These are phyloP conservation scores for Trachurus trachurus DNA, from an alignment of 2,797 vertebrate species.

Conservation along the genomic window DNA sequence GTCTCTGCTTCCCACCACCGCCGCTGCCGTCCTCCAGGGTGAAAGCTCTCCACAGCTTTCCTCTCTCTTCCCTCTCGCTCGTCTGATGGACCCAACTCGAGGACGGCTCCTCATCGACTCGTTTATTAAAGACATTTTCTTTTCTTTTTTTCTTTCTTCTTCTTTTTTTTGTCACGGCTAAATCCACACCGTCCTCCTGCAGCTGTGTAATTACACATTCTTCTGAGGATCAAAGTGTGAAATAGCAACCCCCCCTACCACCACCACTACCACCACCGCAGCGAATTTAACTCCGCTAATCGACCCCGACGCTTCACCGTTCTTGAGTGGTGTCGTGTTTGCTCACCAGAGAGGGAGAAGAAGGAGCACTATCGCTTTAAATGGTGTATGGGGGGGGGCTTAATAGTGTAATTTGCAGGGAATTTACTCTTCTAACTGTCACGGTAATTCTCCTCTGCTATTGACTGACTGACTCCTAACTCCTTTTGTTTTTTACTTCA, in stretches of 20 bases:
- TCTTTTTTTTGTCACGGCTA: slow-evolving; percentile 46
- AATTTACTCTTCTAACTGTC: slow-evolving; percentile 72
- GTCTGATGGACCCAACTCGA: background rate
- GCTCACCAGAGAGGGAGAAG: slow-evolving; percentile 44
- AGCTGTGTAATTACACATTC: slow-evolving; percentile 77
- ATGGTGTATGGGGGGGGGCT: slow-evolving; percentile 35
- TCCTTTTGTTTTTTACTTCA: slow-evolving; percentile 60
- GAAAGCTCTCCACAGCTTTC: slow-evolving; percentile 19
- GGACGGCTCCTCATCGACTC: slow-evolving; percentile 39
- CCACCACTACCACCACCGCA: slow-evolving; percentile 1
- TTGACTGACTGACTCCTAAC: slow-evolving; percentile 58
- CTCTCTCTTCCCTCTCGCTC: background rate
- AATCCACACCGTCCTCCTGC: slow-evolving; percentile 59
- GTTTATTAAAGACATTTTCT: slow-evolving; percentile 50
- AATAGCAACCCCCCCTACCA: slow-evolving; percentile 35
- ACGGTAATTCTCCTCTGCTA: slow-evolving; percentile 62
- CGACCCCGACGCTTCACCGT: slow-evolving; percentile 41
- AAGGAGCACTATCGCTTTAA: slow-evolving; percentile 52
- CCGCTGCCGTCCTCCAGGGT: slow-evolving; percentile 18
- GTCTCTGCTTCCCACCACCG: background rate
- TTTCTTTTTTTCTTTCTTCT: background rate
- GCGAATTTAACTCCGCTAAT: slow-evolving; percentile 73
- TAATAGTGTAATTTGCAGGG: slow-evolving; percentile 75
- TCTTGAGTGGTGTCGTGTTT: slow-evolving; percentile 65
- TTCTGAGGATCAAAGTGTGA: slow-evolving; percentile 77